Conservation (phyloP, 1,140 invertebrate species). For the Scaptomyza graminum region DNA sequence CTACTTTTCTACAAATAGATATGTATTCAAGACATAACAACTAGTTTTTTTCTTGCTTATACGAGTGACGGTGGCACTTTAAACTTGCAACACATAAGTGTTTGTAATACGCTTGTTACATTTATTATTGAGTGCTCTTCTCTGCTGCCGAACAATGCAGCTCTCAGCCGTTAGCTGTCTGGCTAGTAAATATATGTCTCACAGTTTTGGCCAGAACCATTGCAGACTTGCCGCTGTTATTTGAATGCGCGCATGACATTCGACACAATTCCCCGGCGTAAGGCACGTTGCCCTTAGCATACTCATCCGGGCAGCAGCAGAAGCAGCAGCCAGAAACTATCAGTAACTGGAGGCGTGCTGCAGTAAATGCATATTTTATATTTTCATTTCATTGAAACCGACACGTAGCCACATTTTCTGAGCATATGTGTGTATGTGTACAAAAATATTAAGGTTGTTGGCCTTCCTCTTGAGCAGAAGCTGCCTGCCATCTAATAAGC, state of each 20-base stretch:
- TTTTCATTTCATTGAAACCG: conserved; percentile 80
- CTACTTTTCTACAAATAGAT: background rate
- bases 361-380: conserved; percentile 80
- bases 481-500: conserved; percentile 46
- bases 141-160: conserved; percentile 61
- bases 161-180: conserved; percentile 15
- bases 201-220: conserved; percentile 30
- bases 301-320: conserved; percentile 66
- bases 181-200: conserved; percentile 18
- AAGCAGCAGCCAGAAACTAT: conserved; percentile 28
- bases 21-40: background rate
- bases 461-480: conserved; percentile 28
- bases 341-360: conserved; percentile 40
- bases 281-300: conserved; percentile 65
- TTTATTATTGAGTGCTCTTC: conserved; percentile 76
- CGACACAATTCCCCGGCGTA: conserved; percentile 66
- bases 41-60: conserved; percentile 36
- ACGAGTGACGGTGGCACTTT: conserved; percentile 55
- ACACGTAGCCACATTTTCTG: conserved; percentile 56
- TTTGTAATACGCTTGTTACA: conserved; percentile 80
- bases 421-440: conserved; percentile 4
- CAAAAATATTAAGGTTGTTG: conserved; percentile 21
- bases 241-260: conserved; percentile 65
- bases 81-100: conserved; percentile 71
- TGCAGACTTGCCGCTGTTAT: conserved; percentile 36